A percentile compares a stretch with the other conserved stretches of the same genome.
phyloP scores from a whole-genome alignment of 2,113 vertebrate species.

The Uria aalge region DNA sequence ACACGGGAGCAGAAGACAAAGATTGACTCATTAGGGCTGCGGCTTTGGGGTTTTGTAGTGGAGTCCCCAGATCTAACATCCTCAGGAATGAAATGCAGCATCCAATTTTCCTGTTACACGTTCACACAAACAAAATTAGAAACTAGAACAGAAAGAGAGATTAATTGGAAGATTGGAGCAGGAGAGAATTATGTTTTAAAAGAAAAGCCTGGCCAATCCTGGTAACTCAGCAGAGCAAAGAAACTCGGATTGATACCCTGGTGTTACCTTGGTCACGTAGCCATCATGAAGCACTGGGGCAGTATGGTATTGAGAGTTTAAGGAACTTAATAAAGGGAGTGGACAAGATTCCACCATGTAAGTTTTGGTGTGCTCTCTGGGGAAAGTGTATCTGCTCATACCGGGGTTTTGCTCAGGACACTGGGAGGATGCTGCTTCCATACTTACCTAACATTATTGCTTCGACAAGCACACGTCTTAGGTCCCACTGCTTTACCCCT shows the following conservation, averaged over 20 bases:
- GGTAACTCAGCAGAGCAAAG: background rate
- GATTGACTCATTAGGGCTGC: background rate
- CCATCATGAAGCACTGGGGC: background rate
- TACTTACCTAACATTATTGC: background rate
- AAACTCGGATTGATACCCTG: background rate
- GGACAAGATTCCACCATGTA: background rate
- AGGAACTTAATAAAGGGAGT: background rate
- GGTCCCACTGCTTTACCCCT: background rate
- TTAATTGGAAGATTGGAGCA: background rate
- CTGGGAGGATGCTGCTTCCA: background rate
- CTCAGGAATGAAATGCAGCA: background rate
- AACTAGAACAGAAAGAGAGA: background rate
- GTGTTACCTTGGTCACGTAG: background rate
- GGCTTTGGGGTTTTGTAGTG: background rate
- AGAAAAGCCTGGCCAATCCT: background rate
- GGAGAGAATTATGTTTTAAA: background rate
- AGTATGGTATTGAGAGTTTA: background rate
- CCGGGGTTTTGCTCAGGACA: background rate
- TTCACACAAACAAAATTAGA: background rate
- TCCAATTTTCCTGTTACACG: background rate
- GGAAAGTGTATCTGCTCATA: background rate
- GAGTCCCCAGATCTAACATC: background rate
- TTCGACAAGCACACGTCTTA: background rate
- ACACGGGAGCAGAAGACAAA: background rate
- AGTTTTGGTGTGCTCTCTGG: background rate